Conservation (phyloP, 2,888 invertebrate species). For the Morpho achilles region DNA sequence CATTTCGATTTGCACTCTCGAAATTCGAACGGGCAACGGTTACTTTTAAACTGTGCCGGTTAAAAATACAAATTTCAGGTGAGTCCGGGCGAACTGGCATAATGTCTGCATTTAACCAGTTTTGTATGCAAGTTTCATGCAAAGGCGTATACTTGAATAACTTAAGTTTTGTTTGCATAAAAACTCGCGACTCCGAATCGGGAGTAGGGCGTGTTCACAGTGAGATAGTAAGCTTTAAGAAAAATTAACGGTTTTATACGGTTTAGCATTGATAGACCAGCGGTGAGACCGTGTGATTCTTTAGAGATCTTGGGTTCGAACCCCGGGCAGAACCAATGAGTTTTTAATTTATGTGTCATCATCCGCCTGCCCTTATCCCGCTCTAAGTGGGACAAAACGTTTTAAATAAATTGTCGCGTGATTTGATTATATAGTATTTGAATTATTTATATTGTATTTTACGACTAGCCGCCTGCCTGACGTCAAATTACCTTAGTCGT, state of each 20-base stretch:
- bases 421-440: no score
- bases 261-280: no score
- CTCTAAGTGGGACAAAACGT: no score
- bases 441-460: no score
- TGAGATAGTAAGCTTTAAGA: not conserved
- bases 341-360: no score
- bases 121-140: conserved; percentile 67
- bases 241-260: conserved; percentile 2
- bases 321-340: no score
- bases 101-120: conserved; percentile 58
- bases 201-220: conserved; percentile 40
- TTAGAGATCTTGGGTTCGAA: no score
- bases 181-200: conserved; percentile 71
- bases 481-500: no score
- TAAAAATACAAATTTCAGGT: conserved; percentile 36
- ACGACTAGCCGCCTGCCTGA: no score
- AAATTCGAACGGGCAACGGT: conserved; percentile 24
- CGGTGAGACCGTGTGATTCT: no score
- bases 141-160: conserved; percentile 71
- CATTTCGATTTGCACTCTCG: conserved; percentile 2
- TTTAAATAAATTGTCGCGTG: no score
- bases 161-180: conserved; percentile 72
- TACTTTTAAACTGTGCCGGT: conserved; percentile 29
- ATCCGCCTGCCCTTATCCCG: no score
- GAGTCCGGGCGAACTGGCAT: conserved; percentile 29